Percentiles rank a stretch among this genome's conserved stretches.
phyloP scores from a whole-genome alignment of 2,797 vertebrate species.

The Argentina silus region DNA sequence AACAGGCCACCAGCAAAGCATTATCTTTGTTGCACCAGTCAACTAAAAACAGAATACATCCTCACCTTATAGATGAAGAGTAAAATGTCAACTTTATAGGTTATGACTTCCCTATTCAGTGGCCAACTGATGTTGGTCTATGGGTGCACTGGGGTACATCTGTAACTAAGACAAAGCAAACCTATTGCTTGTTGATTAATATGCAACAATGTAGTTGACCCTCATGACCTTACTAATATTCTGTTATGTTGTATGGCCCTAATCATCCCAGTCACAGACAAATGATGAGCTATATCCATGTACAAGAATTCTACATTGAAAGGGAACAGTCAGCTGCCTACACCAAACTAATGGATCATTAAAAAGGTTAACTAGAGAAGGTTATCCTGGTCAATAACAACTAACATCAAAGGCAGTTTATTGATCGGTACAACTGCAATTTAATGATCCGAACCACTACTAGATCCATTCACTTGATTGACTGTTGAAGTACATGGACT shows the following conservation, averaged over 20 bases:
- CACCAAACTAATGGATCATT: no score
- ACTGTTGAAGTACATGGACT: neutral
- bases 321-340: neutral
- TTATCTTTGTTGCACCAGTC: slow-evolving; percentile 8
- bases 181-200: neutral
- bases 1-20: neutral
- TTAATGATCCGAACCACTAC: neutral
- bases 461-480: neutral
- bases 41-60: neutral
- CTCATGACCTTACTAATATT: neutral
- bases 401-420: slow-evolving; percentile 19
- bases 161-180: neutral
- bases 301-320: neutral
- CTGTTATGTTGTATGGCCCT: neutral
- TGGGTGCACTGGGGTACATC: no score
- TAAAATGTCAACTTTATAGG: neutral
- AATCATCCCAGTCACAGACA: neutral
- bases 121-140: no score
- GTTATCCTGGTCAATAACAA: slow-evolving; percentile 21
- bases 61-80: neutral
- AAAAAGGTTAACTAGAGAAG: neutral
- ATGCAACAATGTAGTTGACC: neutral
- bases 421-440: slow-evolving; percentile 30
- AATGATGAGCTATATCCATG: neutral
- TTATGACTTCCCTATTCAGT: no score